These are phyloP conservation scores for Phenacoccus solenopsis DNA, from an alignment of 1,140 invertebrate species.

Conservation along the genomic window DNA sequence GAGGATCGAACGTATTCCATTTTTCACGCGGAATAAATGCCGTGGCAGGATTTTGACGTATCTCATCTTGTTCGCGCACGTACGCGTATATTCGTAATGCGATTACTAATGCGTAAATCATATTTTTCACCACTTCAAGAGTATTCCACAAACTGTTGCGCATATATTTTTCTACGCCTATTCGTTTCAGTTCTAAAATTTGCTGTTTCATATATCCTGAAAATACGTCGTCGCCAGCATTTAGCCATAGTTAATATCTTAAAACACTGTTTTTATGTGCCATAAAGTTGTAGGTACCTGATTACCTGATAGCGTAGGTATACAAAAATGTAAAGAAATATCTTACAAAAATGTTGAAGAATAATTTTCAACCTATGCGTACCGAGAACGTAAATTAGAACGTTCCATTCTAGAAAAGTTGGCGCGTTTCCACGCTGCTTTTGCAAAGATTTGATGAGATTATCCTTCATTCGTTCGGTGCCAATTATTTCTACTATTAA, in stretches of 20 bases:
- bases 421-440: slow-evolving; percentile 65
- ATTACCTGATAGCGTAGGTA: too few relatives aligned
- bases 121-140: slow-evolving; percentile 83
- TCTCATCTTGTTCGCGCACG: slow-evolving; percentile 55
- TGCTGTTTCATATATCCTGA: slow-evolving; percentile 84
- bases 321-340: too few relatives aligned
- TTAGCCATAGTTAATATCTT: too few relatives aligned
- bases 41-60: slow-evolving; percentile 44
- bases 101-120: slow-evolving; percentile 65
- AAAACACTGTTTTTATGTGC: too few relatives aligned
- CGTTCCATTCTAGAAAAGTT: slow-evolving; percentile 59
- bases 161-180: slow-evolving; percentile 71
- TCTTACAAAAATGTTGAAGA: too few relatives aligned
- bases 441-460: slow-evolving; percentile 43
- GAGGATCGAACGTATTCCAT: slow-evolving; percentile 89
- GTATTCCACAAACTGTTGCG: slow-evolving; percentile 86
- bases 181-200: slow-evolving; percentile 71
- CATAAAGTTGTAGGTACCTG: too few relatives aligned
- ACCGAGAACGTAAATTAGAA: slow-evolving; percentile 65
- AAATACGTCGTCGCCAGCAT: slow-evolving; percentile 18
- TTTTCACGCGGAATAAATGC: slow-evolving; percentile 63
- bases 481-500: slow-evolving; percentile 57
- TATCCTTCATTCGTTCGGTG: slow-evolving; percentile 45
- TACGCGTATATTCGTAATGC: slow-evolving; percentile 63
- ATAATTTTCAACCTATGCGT: too few relatives aligned